Base-by-base conservation (phyloP, 2,113 vertebrate species). In the Carassius auratus region DNA sequence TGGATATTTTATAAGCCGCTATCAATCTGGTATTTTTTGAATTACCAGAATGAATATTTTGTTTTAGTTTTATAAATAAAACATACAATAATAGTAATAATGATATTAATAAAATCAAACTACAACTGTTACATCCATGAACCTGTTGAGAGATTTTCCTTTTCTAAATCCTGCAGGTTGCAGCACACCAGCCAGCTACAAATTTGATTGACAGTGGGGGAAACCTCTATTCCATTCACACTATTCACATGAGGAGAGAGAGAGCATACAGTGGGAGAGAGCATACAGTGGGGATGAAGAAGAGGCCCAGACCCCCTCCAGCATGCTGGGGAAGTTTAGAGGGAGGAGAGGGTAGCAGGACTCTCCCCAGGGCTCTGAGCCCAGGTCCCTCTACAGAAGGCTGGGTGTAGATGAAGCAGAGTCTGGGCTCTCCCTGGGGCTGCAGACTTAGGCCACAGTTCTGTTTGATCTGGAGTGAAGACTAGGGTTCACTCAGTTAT, bases 331-430 rank as follows among this genome's bases (percentile, higher is more conserved):
- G 33, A 79, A 23, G 76, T 79, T 61, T 79, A 33, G 8, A 78
- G 26, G 23, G 38, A 66, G 62, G 55, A 21, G 50, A 81, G 45
- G 30, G 26, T 66, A 59, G 57, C 5, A 48, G 23, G 52, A 74
- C 76, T 77, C 76, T 79, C 86, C 87, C 52, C 30, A 89, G 88
- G 84, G 86, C 86, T 91, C 90, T 89, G 71, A 84, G 52, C 84
- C 64, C 38, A 42, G 33, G 57, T 17, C 81, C 75, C 76, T 48
- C 69, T 48, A 74, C 81, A 84, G 42, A 81, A 79, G 85, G 62
- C 57, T 79, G 76, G 55, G 36, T 87, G 85, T 55, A 87, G 84
- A 84, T 74, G 71, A 76, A 62, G 73, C 42, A 26, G 76, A 71
- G n/a, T n/a, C n/a, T 71, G 68, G 85, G 69, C 55, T 81, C 50